These are phyloP conservation scores for Pseudopipra pipra DNA, from an alignment of 2,113 vertebrate genomes.

Conservation along the genomic window DNA sequence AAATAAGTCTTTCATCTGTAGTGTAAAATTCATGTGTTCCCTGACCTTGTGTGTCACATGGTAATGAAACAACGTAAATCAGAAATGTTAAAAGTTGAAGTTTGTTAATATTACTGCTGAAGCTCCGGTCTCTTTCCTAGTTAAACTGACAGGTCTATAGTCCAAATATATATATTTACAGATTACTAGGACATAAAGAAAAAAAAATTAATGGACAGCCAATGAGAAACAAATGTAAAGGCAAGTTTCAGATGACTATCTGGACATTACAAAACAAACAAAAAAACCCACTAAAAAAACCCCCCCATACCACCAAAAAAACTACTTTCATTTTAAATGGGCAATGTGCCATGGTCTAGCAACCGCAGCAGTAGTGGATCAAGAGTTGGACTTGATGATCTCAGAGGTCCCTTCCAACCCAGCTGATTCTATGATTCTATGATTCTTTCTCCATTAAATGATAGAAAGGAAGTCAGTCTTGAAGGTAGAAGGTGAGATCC, in stretches of 20 bases:
- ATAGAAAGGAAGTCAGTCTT: background rate
- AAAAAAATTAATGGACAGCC: slow-evolving; percentile 37
- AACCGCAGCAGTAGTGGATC: no score
- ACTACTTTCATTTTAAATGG: background rate
- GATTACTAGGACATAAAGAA: background rate
- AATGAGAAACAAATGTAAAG: slow-evolving; percentile 40
- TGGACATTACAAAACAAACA: background rate
- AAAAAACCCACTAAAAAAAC: background rate
- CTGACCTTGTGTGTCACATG: slow-evolving; percentile 51
- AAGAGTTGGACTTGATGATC: no score
- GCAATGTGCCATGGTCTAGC: background rate
- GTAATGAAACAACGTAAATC: slow-evolving; percentile 70
- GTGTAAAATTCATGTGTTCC: slow-evolving; percentile 65
- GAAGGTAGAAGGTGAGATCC: background rate
- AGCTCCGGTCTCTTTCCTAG: slow-evolving; percentile 33
- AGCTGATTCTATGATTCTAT: no score
- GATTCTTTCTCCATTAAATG: background rate
- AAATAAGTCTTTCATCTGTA: slow-evolving; percentile 61
- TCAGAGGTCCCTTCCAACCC: no score
- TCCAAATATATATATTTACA: slow-evolving; percentile 60
- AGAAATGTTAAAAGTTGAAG: slow-evolving; percentile 65
- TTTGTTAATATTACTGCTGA: slow-evolving; percentile 68
- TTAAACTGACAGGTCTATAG: slow-evolving; percentile 44
- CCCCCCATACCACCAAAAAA: background rate
- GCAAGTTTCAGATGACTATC: background rate